phyloP scores from a whole-genome alignment of 2,888 invertebrate species.

The Calephelis perditalis region DNA sequence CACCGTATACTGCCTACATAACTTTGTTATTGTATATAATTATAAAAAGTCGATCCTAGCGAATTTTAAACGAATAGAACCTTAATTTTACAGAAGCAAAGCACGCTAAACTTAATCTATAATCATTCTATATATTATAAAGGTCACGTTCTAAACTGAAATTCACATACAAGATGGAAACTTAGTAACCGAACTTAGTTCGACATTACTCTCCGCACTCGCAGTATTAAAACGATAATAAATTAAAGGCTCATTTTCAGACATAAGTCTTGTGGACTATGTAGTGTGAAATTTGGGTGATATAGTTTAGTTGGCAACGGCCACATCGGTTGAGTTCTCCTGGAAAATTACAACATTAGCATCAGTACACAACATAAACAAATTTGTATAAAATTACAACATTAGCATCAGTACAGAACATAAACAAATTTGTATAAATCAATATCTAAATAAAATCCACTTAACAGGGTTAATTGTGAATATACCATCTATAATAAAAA shows the following conservation, averaged over 20 bases:
- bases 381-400: neutral
- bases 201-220: slow-evolving; percentile 62
- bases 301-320: slow-evolving; percentile 45
- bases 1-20: slow-evolving; percentile 78
- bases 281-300: slow-evolving; percentile 28
- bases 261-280: slow-evolving; percentile 45
- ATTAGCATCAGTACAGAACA: too few relatives aligned
- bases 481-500: too few relatives aligned
- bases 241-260: slow-evolving; percentile 66
- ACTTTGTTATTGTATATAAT: slow-evolving; percentile 73
- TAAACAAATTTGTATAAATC: too few relatives aligned
- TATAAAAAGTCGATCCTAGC: slow-evolving; percentile 69
- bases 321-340: slow-evolving; percentile 55
- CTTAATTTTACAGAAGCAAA: slow-evolving; percentile 76
- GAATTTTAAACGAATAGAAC: slow-evolving; percentile 73
- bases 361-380: too few relatives aligned
- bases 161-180: slow-evolving; percentile 56
- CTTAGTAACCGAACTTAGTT: slow-evolving; percentile 65
- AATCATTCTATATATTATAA: slow-evolving; percentile 58
- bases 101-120: slow-evolving; percentile 76
- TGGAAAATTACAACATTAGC: slow-evolving; percentile 34
- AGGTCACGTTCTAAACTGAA: slow-evolving; percentile 62
- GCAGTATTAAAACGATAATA: slow-evolving; percentile 61
- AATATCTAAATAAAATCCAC: too few relatives aligned
- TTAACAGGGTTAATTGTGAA: neutral